Conservation (phyloP, 2,888 invertebrate genomes). For the Mesochorus sp. region DNA sequence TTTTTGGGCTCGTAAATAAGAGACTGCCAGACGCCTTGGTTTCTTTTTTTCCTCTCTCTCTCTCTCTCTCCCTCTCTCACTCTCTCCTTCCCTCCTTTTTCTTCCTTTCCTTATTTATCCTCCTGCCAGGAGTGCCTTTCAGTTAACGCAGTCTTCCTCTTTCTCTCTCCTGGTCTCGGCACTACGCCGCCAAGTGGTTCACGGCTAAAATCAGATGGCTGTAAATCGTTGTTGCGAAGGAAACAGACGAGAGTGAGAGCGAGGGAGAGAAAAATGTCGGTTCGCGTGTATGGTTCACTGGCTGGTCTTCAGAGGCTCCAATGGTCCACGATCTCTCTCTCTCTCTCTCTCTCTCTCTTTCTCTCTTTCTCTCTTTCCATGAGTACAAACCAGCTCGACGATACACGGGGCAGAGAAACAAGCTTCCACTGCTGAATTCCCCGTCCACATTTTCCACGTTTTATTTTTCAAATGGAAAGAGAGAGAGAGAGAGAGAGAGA, state of each 20-base stretch:
- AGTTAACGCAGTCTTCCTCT: constrained; percentile 12
- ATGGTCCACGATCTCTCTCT: constrained; percentile 25
- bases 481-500: too few species aligned
- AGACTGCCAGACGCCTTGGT: constrained; percentile 56
- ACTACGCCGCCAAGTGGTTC: constrained; percentile 57
- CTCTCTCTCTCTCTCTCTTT: too few species aligned
- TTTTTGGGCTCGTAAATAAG: constrained; percentile 69
- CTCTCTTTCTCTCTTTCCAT: too few species aligned
- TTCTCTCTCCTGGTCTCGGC: constrained; percentile 2
- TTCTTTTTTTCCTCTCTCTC: constrained; percentile 6
- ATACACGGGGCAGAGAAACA: constrained; percentile 62
- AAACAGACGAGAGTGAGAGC: constrained; percentile 63
- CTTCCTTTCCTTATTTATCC: constrained; percentile 39
- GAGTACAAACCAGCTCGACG: constrained; percentile 15
- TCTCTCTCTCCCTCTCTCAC: too few species aligned
- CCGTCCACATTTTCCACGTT: constrained; percentile 31
- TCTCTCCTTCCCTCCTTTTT: too few species aligned
- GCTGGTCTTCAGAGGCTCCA: constrained; percentile 27
- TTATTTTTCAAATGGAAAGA: too few species aligned
- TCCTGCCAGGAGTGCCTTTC: constrained; percentile 12
- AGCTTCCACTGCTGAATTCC: constrained; percentile 47
- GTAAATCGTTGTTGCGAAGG: constrained; percentile 75
- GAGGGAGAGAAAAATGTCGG: constrained; percentile 50
- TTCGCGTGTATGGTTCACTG: constrained; percentile 51
- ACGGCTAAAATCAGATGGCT: constrained; percentile 74